Base-by-base conservation (phyloP, 2,113 vertebrate genomes). In the Chaetops frenatus region DNA sequence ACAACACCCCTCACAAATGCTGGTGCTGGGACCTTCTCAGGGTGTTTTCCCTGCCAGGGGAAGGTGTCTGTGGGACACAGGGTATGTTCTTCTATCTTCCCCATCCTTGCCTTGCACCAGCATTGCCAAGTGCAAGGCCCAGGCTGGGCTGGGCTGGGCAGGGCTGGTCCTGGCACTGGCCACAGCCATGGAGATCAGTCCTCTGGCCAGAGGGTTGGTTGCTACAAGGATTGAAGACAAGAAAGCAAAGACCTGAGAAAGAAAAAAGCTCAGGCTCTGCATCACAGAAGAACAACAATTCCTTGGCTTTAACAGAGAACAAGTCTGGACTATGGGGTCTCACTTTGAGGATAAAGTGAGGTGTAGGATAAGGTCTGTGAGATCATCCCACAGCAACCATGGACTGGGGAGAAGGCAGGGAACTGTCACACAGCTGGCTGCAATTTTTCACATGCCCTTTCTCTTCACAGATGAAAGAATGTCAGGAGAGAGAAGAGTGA, bases 111-210 rank as follows among this genome's bases (percentile, higher is more conserved):
- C 62, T 77, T 10, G 1, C 25, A 20, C 33, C 42, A 40, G 22
- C 0, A 1, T 40, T 92, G 62, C 35, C 0, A 0, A 71, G 35
- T 27, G 28, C 7, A 24, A 60, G 31, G 48, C 35, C 4, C 15
- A 8, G 48, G 14, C 3, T 42, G 47, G 44, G 40, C 5, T 38
- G 72, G 36, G n/a, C 47, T 38, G 72, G 36, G n/a, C 47, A 29
- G n/a, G 24, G 8, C 70, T 42, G 60, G 24, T 67, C 31, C 40
- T 64, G 40, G 36, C 50, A 47, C n/a, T 1, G 3, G 33, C 31
- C 73, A 24, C 60, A 83, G 45, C 21, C 16, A 23, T 9, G 23
- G 56, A 62, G 42, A 48, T 20, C 25, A 71, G 53, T 56, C 33
- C 71, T 67, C 29, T 76, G 80, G 20, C 38, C 25, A 25, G 35